Base-by-base conservation (phyloP, 1,140 invertebrate species). In the Mylabris phalerata region DNA sequence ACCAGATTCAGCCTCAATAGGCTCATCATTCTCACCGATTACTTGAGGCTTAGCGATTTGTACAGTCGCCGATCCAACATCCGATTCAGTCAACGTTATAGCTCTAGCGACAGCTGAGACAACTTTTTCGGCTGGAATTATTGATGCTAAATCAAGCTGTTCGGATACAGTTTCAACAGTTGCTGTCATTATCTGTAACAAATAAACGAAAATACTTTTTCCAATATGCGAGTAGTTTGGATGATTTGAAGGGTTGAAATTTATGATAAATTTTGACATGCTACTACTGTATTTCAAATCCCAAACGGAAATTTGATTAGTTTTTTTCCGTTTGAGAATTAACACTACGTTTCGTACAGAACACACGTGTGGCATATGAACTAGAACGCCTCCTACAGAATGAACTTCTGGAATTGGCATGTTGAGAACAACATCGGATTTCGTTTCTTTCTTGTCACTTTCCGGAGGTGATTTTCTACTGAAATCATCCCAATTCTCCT, bases 91-190 rank as follows among this genome's bases (percentile, higher is more conserved):
- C n/a, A 95, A 75, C 1, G 92, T 93, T 48, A 92, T 86, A 3
- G 90, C 87, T 66, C 88, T 82, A n/a, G 92, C 89, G 19, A 90
- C 86, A 40, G 88, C 89, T 24, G 86, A 82, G 50, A 89, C 82
- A 19, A 88, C 84, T 68, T 84, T 86, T 71, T 94, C 90, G 2
- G 88, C 81, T 25, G 92, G 90, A 65, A 95, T 83, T 26, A 91
- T 88, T 44, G 84, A 84, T 13, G 89, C 85, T 63, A 93, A 84
- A 72, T 90, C 88, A 66, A 95, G 76, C 74, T 93, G 86, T 75
- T 93, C 91, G 50, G 90, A 88, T 59, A 94, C 92, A 60, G 92
- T 93, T 79, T 95, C 90, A 65, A 95, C 90, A 48, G 90, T 94
- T 3, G 92, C 92, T 66, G 91, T 93, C 86, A 93, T 90, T 68